These are phyloP conservation scores for Patella pellucida DNA, from an alignment of 2,888 invertebrate species.

Conservation along the genomic window DNA sequence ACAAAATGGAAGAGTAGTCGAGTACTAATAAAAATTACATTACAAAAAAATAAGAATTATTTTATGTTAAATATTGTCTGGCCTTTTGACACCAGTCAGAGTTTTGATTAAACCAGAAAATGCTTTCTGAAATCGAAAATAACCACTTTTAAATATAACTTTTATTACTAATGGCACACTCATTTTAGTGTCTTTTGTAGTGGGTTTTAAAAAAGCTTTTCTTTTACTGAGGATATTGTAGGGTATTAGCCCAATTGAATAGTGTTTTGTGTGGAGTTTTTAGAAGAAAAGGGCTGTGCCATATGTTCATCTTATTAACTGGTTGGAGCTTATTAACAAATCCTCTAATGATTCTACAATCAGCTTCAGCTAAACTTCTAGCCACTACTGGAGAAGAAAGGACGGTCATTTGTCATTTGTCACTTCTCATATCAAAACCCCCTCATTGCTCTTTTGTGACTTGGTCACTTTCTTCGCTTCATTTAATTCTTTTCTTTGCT, in stretches of 20 bases:
- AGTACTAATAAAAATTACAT: too few relatives aligned
- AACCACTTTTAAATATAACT: too few relatives aligned
- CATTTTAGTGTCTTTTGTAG: too few relatives aligned
- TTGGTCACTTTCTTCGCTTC: conserved; percentile 9
- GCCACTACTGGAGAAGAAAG: not conserved
- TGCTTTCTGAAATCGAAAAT: too few relatives aligned
- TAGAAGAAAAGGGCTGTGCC: conserved; percentile 6
- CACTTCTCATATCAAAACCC: conserved; percentile 2
- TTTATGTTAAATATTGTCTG: too few relatives aligned
- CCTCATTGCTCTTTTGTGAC: conserved; percentile 9
- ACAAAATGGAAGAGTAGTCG: too few relatives aligned
- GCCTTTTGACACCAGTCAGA: too few relatives aligned
- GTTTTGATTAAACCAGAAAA: too few relatives aligned
- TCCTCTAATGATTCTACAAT: conserved; percentile 10
- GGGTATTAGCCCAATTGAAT: not conserved
- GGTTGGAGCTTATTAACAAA: conserved; percentile 6
- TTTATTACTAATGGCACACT: too few relatives aligned
- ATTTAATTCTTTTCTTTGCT: conserved; percentile 5
- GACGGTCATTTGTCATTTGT: conserved; percentile 11
- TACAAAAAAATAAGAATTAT: too few relatives aligned
- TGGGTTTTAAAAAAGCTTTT: too few relatives aligned
- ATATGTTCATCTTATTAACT: conserved; percentile 11
- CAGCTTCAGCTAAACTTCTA: conserved; percentile 7
- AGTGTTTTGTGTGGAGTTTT: not conserved
- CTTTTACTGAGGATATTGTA: too few relatives aligned